Evolutionary conservation across 2,888 invertebrate species (phyloP), one percentile per base, ranked within the genome.

Genomic region (Zhuqinia jingwanae): DNA sequence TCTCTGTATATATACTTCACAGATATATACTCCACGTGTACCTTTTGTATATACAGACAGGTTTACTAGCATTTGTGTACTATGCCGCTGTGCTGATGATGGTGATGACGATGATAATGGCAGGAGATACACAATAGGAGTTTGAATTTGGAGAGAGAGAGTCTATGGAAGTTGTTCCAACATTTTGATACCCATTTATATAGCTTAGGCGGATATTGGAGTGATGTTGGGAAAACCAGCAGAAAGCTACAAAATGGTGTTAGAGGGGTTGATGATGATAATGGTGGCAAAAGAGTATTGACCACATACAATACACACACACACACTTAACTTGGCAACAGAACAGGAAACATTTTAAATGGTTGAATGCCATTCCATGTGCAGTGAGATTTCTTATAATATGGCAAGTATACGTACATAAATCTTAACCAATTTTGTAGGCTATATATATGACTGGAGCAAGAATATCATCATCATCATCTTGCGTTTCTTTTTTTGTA

Each of bases 271-370:
- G 45, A 22, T 70, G 45, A 1, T 53, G 17, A 36, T 36, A 8
- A 36, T 36, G 36, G 36, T 36, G 36, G 77, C 58, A 77, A 36
- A 77, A 77, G 58, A 77, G 6, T 58, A 77, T 70, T 70, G 68
- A 70, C 68, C 68, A 36, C 36, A 47, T 70, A 65, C 65, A 65
- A 70, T 22, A 70, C 45, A 47, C 47, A 70, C 45, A 47, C 45
- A 45, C 30, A 27, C 53, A 76, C 58, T 77, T 42, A 56, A 77
- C 58, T 77, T 77, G 77, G 77, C 77, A 77, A 58, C 58, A 13
- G 58, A 27, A 63, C 78, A 78, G 63, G 65, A 78, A 78, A 56
- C 50, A 75, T 75, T 75, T 53, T 20, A 50, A 22, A 45, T 47
- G 22, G 22, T 22, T 22, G 45, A 70, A 70, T 47, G 68, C 22